Evolutionary conservation across 2,797 vertebrate genomes (phyloP).

Genomic region (Melanotaenia maccullochi): DNA sequence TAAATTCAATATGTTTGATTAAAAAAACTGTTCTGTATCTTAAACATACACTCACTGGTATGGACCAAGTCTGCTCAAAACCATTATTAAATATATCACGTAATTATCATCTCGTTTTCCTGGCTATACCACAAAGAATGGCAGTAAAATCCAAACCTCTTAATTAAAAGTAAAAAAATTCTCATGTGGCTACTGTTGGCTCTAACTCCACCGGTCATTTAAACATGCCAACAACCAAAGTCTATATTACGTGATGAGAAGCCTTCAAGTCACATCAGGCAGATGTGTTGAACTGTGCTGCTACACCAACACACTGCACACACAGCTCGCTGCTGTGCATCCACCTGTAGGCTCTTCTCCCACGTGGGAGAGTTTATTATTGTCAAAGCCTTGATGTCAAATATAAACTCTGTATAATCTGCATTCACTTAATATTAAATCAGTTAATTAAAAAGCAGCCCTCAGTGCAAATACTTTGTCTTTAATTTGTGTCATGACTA

Average conservation of each 20-base stretch:
- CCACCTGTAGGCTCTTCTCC: conserved; percentile 40
- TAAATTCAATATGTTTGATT: no score
- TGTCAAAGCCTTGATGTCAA: conserved; percentile 32
- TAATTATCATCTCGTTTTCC: no score
- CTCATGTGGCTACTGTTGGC: conserved; percentile 4
- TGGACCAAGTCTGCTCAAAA: no score
- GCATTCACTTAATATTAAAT: conserved; percentile 5
- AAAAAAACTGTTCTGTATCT: no score
- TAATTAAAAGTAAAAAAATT: conserved; percentile 1
- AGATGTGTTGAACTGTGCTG: conserved; percentile 21
- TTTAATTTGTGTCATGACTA: conserved; percentile 9
- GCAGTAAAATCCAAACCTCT: background rate
- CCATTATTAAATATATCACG: no score
- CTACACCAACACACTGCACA: conserved; percentile 10
- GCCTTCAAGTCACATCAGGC: conserved; percentile 19
- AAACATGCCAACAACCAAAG: conserved; percentile 17
- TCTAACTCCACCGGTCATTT: conserved; percentile 19
- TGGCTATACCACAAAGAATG: no score
- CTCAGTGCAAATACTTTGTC: background rate
- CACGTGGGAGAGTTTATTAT: conserved; percentile 29
- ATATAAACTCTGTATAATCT: conserved; percentile 29
- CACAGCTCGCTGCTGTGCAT: conserved; percentile 16
- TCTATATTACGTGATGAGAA: conserved; percentile 22
- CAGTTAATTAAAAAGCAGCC: background rate
- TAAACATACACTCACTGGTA: no score